Percentiles rank a stretch among this genome's conserved stretches.
Evolutionary conservation across 2,888 invertebrate species (phyloP).

Genomic region (Reticulitermes lucifugus): DNA sequence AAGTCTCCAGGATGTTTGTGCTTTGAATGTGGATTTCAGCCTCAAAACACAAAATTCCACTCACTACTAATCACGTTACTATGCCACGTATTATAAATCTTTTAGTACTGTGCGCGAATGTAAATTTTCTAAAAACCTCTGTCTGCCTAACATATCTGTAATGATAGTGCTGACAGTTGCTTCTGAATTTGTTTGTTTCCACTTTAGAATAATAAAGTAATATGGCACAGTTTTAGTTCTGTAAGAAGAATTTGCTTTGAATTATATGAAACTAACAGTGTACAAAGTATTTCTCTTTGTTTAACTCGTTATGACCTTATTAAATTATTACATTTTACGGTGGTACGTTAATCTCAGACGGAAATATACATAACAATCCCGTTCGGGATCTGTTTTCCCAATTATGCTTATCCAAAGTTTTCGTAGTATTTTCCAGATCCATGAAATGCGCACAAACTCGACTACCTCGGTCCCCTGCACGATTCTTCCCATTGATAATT

Average conservation of each 20-base stretch:
- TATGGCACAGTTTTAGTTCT: not conserved
- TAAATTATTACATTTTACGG: too few relatives aligned
- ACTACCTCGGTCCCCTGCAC: too few relatives aligned
- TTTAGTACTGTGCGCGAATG: not conserved
- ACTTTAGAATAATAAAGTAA: not conserved
- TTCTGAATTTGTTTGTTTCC: not conserved
- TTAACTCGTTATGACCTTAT: not conserved
- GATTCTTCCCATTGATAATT: too few relatives aligned
- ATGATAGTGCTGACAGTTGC: not conserved
- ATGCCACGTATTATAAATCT: not conserved
- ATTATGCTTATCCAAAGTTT: too few relatives aligned
- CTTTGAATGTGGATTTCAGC: not conserved
- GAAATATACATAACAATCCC: too few relatives aligned
- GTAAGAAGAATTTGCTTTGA: not conserved
- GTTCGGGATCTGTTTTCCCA: too few relatives aligned
- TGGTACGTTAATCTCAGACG: too few relatives aligned
- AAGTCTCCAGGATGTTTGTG: not conserved
- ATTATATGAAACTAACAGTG: not conserved
- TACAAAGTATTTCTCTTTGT: not conserved
- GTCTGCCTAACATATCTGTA: not conserved
- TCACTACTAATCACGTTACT: not conserved
- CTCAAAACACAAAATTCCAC: constrained; percentile 25
- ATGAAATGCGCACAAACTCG: too few relatives aligned
- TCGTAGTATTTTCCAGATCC: too few relatives aligned
- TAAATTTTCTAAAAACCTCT: not conserved